Conservation (phyloP, 1,140 invertebrate species). For the Diachasma alloeum region DNA sequence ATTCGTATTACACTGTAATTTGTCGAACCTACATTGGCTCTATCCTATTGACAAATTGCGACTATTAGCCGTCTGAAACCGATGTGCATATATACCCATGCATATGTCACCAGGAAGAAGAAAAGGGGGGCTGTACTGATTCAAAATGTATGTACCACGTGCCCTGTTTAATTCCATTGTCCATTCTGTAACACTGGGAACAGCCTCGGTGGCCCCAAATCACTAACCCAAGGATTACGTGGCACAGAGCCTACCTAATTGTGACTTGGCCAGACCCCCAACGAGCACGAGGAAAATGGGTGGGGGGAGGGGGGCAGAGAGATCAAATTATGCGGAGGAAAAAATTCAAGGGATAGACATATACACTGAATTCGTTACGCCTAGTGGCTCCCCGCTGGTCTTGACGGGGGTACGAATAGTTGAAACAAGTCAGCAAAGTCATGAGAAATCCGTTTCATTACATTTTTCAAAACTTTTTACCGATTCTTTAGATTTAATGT, state of each 20-base stretch:
- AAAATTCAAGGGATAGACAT: background rate
- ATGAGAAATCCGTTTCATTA: background rate
- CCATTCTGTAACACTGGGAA: background rate
- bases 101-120: background rate
- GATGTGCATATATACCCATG: background rate
- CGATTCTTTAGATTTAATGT: background rate
- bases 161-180: background rate
- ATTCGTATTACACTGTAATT: conserved; percentile 1
- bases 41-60: background rate
- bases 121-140: background rate
- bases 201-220: background rate
- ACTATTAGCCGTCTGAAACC: background rate
- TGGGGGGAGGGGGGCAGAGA: background rate
- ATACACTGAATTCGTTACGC: background rate
- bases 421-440: background rate
- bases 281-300: background rate
- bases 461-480: background rate
- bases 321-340: background rate
- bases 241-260: background rate
- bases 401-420: background rate
- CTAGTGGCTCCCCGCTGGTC: background rate
- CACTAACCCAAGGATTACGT: background rate
- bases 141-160: background rate
- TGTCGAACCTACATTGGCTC: background rate
- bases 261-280: background rate